Percentiles rank a stretch among this genome's conserved stretches.
Evolutionary conservation across 2,113 vertebrate species (phyloP).

Genomic region (Rhinichthys klamathensis): DNA sequence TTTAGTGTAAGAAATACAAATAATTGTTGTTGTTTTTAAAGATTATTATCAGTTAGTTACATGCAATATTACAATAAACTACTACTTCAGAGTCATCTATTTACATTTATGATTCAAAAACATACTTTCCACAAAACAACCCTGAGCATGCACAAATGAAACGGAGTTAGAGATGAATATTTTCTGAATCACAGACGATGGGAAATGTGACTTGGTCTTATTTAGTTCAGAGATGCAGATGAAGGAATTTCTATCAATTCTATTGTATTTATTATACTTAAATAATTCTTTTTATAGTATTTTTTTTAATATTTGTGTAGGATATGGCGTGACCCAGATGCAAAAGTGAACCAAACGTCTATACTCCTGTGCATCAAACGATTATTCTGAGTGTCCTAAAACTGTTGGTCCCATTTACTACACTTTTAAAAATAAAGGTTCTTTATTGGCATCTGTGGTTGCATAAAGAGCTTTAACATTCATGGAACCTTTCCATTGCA

Average conservation of each 20-base stretch:
- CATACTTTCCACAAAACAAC: neutral
- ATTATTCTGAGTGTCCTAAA: neutral
- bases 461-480: no score
- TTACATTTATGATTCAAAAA: no score
- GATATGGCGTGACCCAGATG: neutral
- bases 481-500: no score
- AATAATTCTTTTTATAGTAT: neutral
- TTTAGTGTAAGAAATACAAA: neutral
- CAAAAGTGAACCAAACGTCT: neutral
- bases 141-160: neutral
- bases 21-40: no score
- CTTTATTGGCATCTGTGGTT: no score
- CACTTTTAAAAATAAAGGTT: no score
- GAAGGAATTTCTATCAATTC: neutral
- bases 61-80: no score
- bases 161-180: neutral
- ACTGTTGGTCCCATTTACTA: neutral
- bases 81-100: no score
- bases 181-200: neutral
- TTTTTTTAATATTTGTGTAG: neutral
- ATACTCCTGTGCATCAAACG: neutral
- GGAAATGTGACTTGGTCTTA: neutral
- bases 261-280: neutral
- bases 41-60: neutral
- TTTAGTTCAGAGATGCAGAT: neutral